Conservation (phyloP, 2,888 invertebrate genomes). For the Drosophila flavopinicola region DNA sequence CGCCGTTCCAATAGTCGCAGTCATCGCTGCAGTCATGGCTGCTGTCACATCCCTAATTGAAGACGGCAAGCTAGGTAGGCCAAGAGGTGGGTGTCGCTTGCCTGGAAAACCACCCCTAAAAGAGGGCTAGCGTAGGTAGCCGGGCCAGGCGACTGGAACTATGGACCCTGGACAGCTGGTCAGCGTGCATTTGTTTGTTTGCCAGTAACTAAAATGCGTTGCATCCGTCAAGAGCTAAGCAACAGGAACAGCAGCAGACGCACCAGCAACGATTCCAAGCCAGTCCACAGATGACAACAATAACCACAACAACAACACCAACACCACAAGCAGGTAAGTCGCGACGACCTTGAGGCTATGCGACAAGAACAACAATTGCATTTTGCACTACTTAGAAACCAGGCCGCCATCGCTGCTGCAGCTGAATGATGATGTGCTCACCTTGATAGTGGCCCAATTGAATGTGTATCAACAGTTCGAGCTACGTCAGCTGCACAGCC, state of each 20-base stretch:
- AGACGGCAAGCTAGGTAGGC: constrained; percentile 29
- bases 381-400: background rate
- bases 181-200: constrained; percentile 10
- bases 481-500: constrained; percentile 61
- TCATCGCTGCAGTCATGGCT: background rate
- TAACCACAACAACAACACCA: background rate
- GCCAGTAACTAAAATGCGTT: constrained; percentile 49
- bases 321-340: constrained; percentile 55
- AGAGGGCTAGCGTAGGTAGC: constrained; percentile 22
- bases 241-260: background rate
- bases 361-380: background rate
- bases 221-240: constrained; percentile 27
- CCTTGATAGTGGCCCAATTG: constrained; percentile 62
- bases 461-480: constrained; percentile 69
- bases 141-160: constrained; percentile 11
- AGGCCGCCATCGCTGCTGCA: constrained; percentile 55
- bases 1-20: constrained; percentile 1
- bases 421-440: constrained; percentile 76
- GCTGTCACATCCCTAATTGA: constrained; percentile 43
- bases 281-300: constrained; percentile 53
- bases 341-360: background rate
- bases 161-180: constrained; percentile 56
- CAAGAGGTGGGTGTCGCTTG: constrained; percentile 47
- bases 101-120: constrained; percentile 65
- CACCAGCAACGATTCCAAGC: background rate